A percentile compares a stretch with the other conserved stretches of the same genome.
phyloP scores from a whole-genome alignment of 2,888 invertebrate species.

The Phortica okadai region DNA sequence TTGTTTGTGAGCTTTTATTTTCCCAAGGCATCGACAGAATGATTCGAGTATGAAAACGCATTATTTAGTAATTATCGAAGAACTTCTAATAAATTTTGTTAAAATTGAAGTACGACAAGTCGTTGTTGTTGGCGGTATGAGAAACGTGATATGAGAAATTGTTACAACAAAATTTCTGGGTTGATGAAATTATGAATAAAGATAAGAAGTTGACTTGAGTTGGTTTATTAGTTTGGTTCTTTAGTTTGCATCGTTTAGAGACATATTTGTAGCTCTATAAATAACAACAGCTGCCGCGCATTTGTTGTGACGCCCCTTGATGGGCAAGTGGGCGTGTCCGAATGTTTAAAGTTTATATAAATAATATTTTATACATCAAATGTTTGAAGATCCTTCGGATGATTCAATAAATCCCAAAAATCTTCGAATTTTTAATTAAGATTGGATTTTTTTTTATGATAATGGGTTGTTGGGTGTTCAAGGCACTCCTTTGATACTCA shows the following conservation, averaged over 20 bases:
- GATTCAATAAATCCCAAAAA: no score
- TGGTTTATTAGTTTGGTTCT: slow-evolving; percentile 4
- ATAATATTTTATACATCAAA: no score
- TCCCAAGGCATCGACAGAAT: slow-evolving; percentile 57
- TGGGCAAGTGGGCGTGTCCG: no score
- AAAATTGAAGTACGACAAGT: slow-evolving; percentile 52
- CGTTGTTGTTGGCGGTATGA: slow-evolving; percentile 3
- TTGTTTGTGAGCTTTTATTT: slow-evolving; percentile 42
- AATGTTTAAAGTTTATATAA: no score
- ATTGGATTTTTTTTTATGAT: no score
- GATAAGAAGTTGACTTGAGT: slow-evolving; percentile 59
- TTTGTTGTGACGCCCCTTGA: no score
- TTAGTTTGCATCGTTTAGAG: background rate
- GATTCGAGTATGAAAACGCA: slow-evolving; percentile 58
- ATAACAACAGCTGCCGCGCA: no score
- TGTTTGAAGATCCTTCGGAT: no score
- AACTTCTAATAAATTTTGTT: slow-evolving; percentile 67
- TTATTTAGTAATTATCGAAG: slow-evolving; percentile 73
- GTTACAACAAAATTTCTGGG: slow-evolving; percentile 50
- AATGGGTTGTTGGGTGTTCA: background rate
- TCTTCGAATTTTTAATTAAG: no score
- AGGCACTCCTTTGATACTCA: slow-evolving; percentile 58
- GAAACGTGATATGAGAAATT: slow-evolving; percentile 24
- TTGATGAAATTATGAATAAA: slow-evolving; percentile 71
- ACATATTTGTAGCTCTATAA: slow-evolving; percentile 34